Percentiles rank a stretch among this genome's conserved stretches.
These are phyloP conservation scores for Nomada flava DNA, from an alignment of 2,888 invertebrate genomes.

Conservation along the genomic window DNA sequence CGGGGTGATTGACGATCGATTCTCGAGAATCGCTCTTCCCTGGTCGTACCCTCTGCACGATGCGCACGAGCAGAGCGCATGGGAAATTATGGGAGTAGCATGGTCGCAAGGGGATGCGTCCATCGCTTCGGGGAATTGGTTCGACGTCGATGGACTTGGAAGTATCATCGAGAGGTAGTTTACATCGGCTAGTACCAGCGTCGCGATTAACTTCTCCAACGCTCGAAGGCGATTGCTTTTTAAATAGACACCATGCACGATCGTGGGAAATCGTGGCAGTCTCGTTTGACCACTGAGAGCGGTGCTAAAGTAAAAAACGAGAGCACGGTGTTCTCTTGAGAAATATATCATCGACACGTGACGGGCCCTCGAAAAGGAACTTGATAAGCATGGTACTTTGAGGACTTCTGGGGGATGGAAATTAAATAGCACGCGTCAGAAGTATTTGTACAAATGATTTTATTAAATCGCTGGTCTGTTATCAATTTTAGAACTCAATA, in stretches of 20 bases:
- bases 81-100: constrained; percentile 74
- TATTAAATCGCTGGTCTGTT: too few relatives aligned
- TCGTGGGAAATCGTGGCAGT: constrained; percentile 57
- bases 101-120: constrained; percentile 49
- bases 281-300: constrained; percentile 2
- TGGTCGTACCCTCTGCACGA: constrained; percentile 4
- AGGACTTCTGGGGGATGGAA: too few relatives aligned
- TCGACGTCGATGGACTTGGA: constrained; percentile 67
- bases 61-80: constrained; percentile 66
- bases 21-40: neutral
- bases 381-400: too few relatives aligned
- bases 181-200: constrained; percentile 74
- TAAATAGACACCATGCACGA: constrained; percentile 70
- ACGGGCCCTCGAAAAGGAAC: too few relatives aligned
- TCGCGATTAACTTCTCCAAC: constrained; percentile 79
- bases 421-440: too few relatives aligned
- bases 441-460: too few relatives aligned
- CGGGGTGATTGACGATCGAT: constrained; percentile 5
- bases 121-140: constrained; percentile 76
- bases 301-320: neutral
- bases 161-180: constrained; percentile 80
- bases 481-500: too few relatives aligned
- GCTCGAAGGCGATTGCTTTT: constrained; percentile 79
- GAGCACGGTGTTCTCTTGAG: constrained; percentile 19
- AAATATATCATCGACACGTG: neutral